Percentiles rank a stretch among this genome's conserved stretches.
Conservation (phyloP, 2,888 invertebrate genomes). For the Neuroscelio doddi region DNA sequence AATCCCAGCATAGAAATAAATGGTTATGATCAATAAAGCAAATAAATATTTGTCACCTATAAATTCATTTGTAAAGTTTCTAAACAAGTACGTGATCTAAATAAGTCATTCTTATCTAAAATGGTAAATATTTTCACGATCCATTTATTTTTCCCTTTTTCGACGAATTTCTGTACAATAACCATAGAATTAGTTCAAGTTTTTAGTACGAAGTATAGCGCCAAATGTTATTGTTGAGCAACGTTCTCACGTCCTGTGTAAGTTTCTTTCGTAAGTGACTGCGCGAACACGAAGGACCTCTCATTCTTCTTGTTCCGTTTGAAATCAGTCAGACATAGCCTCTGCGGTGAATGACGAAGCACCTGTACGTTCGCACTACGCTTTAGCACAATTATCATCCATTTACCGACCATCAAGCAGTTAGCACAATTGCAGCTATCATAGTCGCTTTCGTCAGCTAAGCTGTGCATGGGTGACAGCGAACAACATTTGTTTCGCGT, state of each 20-base stretch:
- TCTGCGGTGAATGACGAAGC: slow-evolving; percentile 48
- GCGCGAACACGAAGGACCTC: slow-evolving; percentile 3
- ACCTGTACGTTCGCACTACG: slow-evolving; percentile 45
- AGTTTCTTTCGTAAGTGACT: slow-evolving; percentile 3
- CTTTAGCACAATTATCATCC: slow-evolving; percentile 63
- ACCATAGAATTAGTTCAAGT: neutral
- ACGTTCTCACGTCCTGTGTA: slow-evolving; percentile 31
- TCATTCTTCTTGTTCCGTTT: slow-evolving; percentile 16
- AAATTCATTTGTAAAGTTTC: no score
- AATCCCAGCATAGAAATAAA: no score
- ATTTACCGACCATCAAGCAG: slow-evolving; percentile 69
- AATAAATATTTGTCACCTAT: no score
- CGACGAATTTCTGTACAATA: neutral
- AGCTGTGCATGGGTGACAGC: slow-evolving; percentile 49
- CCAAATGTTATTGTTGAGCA: neutral
- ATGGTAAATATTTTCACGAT: slow-evolving; percentile 11
- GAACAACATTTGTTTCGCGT: slow-evolving; percentile 29
- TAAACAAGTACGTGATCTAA: neutral
- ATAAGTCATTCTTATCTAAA: slow-evolving; percentile 6
- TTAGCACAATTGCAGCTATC: slow-evolving; percentile 68
- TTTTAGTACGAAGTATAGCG: neutral
- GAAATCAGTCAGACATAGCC: slow-evolving; percentile 8
- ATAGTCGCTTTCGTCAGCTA: slow-evolving; percentile 63
- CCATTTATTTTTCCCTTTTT: neutral
- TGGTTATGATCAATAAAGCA: no score